Percentiles rank a stretch among this genome's conserved stretches.
phyloP scores from a whole-genome alignment of 2,888 invertebrate genomes.

The Megastigmus dorsalis region DNA sequence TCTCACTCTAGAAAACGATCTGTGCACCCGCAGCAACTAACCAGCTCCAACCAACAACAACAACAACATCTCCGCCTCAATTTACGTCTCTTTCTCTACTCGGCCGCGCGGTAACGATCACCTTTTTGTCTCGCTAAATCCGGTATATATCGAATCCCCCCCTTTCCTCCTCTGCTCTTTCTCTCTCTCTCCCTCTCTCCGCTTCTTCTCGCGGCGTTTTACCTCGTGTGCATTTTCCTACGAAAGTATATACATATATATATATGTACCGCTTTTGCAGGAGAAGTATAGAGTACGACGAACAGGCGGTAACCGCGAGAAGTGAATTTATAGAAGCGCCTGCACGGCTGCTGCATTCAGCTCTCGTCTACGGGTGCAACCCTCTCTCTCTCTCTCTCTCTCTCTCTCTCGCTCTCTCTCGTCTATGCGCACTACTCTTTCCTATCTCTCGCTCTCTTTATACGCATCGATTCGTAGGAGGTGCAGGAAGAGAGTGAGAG shows the following conservation, averaged over 20 bases:
- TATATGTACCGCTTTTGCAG: too few relatives aligned
- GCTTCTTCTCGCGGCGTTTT: too few relatives aligned
- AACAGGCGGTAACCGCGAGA: constrained; percentile 52
- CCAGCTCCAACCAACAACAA: constrained; percentile 3
- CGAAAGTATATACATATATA: too few relatives aligned
- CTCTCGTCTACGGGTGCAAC: too few relatives aligned
- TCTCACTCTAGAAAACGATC: constrained; percentile 14
- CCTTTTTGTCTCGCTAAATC: constrained; percentile 29
- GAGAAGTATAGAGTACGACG: background rate
- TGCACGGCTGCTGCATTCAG: too few relatives aligned
- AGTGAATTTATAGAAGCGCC: constrained; percentile 39
- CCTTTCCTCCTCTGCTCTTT: background rate
- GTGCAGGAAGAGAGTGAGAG: too few relatives aligned
- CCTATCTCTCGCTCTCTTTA: background rate
- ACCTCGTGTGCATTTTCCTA: background rate
- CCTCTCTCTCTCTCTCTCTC: too few relatives aligned
- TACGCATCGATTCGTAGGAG: constrained; percentile 17
- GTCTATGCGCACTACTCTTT: too few relatives aligned
- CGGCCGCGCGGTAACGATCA: background rate
- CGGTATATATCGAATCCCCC: constrained; percentile 8
- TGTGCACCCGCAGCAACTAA: background rate
- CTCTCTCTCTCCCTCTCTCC: background rate
- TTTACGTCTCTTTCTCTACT: constrained; percentile 36
- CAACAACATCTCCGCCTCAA: constrained; percentile 23
- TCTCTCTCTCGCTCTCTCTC: background rate